Evolutionary conservation across 2,888 invertebrate species (phyloP), one percentile per base, ranked within the genome.

Genomic region (Xylophagus ater): DNA sequence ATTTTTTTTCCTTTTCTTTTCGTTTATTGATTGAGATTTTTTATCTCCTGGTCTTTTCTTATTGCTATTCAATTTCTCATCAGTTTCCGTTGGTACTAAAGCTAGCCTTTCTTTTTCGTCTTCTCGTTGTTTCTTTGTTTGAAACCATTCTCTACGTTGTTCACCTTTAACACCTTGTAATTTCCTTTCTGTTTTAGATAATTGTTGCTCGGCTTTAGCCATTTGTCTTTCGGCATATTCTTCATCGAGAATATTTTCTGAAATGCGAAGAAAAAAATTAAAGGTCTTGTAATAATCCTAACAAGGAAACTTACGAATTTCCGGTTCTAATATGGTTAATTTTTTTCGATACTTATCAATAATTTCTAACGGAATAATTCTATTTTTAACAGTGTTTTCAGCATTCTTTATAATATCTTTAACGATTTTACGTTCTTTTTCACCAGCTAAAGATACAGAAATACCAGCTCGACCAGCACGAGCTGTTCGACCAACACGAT

Each of bases 371-470:
- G 92, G 87, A 53, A 96, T 81, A 9, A 87, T 74, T 13, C 96
- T 69, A 51, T 83, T 82, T 67, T 92, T 92, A 9, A 93, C 85
- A 0, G 90, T 82, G 47, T 81, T 76, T 44, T 73, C 76, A 0
- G 93, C 89, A 48, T 81, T 76, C 59, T 84, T 86, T 26, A 96
- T 82, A 13, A 98, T 83, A 37, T 87, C 83, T 63, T 94, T 94
- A 14, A 98, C 83, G 4, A 97, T 73, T 53, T 75, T 77, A 2
- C 97, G 73, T 65, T 98, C 97, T 41, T 75, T 76, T 63, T 98
- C 97, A 1, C 94, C 94, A 34, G 93, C 92, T 35, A 98, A 68
- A 1, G 94, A 93, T 5, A 98, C 89, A 0, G 97, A 90, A 42
- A 89, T 82, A 17, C 97, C 97, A 10, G 82, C 83, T 37, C 85